Percentiles rank a stretch among this genome's conserved stretches.
Evolutionary conservation across 2,888 invertebrate species (phyloP).

Genomic region (Leucoma salicis): DNA sequence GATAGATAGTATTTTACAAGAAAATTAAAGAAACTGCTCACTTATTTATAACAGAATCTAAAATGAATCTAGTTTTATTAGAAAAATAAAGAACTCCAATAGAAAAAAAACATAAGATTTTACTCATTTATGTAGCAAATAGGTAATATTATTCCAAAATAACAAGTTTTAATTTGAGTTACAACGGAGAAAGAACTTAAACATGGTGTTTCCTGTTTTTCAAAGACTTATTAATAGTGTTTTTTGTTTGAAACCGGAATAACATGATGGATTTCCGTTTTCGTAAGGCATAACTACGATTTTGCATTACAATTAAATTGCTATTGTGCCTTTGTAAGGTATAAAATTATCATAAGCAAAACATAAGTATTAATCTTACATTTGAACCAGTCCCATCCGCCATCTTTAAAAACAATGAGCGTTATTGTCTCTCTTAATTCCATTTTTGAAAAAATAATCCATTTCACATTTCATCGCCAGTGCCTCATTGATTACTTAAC

Average conservation of each 20-base stretch:
- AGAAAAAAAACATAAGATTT: constrained; percentile 9
- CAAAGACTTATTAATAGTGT: constrained; percentile 39
- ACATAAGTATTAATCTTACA: constrained; percentile 72
- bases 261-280: constrained; percentile 57
- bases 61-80: not conserved
- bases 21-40: constrained; percentile 9
- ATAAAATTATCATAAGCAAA: constrained; percentile 73
- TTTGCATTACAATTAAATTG: constrained; percentile 53
- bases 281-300: constrained; percentile 43
- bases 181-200: constrained; percentile 44
- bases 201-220: constrained; percentile 53
- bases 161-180: constrained; percentile 30
- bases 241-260: constrained; percentile 47
- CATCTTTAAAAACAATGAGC: constrained; percentile 81
- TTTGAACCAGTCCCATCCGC: constrained; percentile 67
- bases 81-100: constrained; percentile 4
- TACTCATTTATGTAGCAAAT: constrained; percentile 7
- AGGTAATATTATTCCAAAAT: constrained; percentile 21
- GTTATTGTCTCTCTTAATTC: constrained; percentile 82
- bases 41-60: not conserved
- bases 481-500: constrained; percentile 61
- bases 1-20: constrained; percentile 11
- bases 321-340: constrained; percentile 59
- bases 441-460: constrained; percentile 82
- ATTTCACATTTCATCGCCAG: constrained; percentile 78